Percentiles rank a stretch among this genome's conserved stretches.
Conservation (phyloP, 2,797 vertebrate genomes). For the Tauraco hartlaubi region DNA sequence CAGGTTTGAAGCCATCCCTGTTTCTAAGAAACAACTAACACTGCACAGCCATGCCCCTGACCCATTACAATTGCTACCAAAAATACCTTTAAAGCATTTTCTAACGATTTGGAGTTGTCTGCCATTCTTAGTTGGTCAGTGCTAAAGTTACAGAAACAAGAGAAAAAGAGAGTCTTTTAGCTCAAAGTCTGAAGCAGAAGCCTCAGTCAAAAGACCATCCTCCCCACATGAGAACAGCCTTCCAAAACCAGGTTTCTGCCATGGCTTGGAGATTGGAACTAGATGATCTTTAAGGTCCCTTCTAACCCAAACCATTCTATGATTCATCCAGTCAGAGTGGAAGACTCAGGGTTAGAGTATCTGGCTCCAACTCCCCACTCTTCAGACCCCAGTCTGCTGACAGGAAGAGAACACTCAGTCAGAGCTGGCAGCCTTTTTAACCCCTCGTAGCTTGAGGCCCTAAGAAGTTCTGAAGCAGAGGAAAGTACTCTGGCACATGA, state of each 20-base stretch:
- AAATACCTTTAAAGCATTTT: neutral
- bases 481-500: neutral
- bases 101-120: neutral
- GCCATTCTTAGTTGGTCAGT: neutral
- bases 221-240: neutral
- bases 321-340: neutral
- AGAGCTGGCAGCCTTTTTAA: neutral
- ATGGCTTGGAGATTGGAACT: no score
- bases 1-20: neutral
- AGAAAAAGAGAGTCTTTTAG: neutral
- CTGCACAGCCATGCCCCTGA: neutral
- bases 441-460: neutral
- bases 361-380: neutral
- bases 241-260: neutral
- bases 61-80: neutral
- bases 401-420: neutral
- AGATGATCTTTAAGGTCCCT: no score
- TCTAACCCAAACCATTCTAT: no score
- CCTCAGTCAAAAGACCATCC: neutral
- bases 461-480: neutral
- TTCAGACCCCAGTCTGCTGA: fast-evolving
- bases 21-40: fast-evolving
- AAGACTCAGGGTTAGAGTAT: no score
- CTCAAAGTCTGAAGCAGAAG: neutral
- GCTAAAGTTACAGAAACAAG: neutral